Evolutionary conservation across 2,797 vertebrate species (phyloP).

Genomic region (Diplodus sargus): DNA sequence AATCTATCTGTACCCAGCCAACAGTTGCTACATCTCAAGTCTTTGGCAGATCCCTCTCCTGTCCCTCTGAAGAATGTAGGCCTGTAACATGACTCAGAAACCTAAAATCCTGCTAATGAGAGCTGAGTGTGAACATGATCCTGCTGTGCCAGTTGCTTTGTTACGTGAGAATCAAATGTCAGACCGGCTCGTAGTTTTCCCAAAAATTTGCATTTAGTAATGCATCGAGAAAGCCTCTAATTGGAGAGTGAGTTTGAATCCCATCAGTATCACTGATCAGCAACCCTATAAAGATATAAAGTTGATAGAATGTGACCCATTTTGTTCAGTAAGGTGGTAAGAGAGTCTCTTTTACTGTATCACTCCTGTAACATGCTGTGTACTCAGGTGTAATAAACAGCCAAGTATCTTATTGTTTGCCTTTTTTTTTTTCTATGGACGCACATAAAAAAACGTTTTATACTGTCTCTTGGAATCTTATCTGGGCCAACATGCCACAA

Average conservation of each 20-base stretch:
- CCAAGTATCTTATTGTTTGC: constrained; percentile 1
- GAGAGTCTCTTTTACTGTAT: not conserved
- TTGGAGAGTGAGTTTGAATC: not conserved
- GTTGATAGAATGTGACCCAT: not conserved
- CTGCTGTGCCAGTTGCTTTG: not conserved
- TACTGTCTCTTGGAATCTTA: constrained; percentile 24
- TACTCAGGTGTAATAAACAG: not conserved
- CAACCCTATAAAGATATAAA: not conserved
- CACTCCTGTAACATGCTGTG: not conserved
- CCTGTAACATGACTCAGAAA: constrained; percentile 11
- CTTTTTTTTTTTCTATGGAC: not conserved
- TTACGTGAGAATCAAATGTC: not conserved
- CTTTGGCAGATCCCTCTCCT: not conserved
- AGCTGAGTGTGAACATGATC: not conserved
- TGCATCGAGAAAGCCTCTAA: not conserved
- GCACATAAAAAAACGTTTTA: constrained; percentile 6
- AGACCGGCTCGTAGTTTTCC: not conserved
- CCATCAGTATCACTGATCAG: not conserved
- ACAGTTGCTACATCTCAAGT: not conserved
- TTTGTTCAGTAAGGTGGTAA: not conserved
- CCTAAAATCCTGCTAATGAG: constrained; percentile 9
- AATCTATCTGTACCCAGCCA: not conserved
- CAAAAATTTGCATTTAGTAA: not conserved
- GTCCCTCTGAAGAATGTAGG: not conserved
- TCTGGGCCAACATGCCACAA: constrained; percentile 57